Evolutionary conservation across 2,888 invertebrate genomes (phyloP).

Genomic region (Rotaria macrura): DNA sequence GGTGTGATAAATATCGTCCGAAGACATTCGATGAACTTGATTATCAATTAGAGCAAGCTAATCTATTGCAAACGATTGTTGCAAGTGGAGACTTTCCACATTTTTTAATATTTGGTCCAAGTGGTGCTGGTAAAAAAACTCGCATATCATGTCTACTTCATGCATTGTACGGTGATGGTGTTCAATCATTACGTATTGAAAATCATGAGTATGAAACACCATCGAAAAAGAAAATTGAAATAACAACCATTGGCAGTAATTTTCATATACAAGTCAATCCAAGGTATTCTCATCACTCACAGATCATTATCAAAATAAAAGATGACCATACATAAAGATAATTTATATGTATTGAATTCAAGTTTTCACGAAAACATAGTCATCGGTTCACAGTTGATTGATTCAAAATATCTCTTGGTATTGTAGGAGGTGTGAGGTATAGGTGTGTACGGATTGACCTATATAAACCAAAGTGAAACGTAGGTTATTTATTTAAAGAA

Average conservation of each 20-base stretch:
- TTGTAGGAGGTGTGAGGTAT: too few species aligned
- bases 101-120: conserved; percentile 85
- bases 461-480: too few species aligned
- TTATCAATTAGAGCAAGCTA: conserved; percentile 74
- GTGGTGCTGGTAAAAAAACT: conserved; percentile 90
- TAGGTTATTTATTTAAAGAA: too few species aligned
- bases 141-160: conserved; percentile 80
- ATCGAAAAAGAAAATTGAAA: conserved; percentile 78
- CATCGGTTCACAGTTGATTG: too few species aligned
- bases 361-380: too few species aligned
- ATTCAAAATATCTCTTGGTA: too few species aligned
- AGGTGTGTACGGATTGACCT: too few species aligned
- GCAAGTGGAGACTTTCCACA: conserved; percentile 83
- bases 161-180: conserved; percentile 84
- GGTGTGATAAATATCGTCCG: conserved; percentile 92
- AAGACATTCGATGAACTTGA: conserved; percentile 71
- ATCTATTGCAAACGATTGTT: conserved; percentile 68
- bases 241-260: conserved; percentile 77
- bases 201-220: conserved; percentile 65
- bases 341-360: too few species aligned
- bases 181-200: conserved; percentile 78
- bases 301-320: background rate
- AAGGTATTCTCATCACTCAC: background rate
- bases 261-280: conserved; percentile 63
- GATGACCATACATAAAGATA: too few species aligned